These are phyloP conservation scores for Poecilia gillii DNA, from an alignment of 2,797 vertebrate species.

Conservation along the genomic window DNA sequence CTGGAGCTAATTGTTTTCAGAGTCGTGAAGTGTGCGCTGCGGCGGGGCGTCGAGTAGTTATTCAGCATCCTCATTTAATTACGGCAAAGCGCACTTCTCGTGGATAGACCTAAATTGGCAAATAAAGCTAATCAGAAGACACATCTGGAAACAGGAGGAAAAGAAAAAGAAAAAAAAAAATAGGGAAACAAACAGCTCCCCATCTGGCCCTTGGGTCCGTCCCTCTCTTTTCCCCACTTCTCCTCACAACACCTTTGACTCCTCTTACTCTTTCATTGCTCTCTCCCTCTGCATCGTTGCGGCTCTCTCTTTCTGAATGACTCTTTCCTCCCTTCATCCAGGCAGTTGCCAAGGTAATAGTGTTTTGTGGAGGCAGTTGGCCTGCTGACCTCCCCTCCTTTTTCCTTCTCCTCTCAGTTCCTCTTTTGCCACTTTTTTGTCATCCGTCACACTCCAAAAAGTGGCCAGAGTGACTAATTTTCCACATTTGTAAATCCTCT, in stretches of 20 bases:
- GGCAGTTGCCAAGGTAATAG: slow-evolving; percentile 72
- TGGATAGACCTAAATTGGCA: slow-evolving; percentile 13
- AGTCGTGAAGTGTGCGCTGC: background rate
- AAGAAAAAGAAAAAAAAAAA: slow-evolving; percentile 23
- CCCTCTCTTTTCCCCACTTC: slow-evolving; percentile 26
- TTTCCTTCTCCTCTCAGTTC: background rate
- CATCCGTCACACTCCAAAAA: background rate
- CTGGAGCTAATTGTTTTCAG: background rate
- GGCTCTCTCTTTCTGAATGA: background rate
- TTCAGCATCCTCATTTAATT: slow-evolving; percentile 22
- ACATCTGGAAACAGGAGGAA: slow-evolving; percentile 41
- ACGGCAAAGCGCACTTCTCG: slow-evolving; percentile 15
- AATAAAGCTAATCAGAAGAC: slow-evolving; percentile 27
- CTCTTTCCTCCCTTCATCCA: slow-evolving; percentile 54
- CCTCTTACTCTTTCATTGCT: slow-evolving; percentile 24
- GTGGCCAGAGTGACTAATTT: slow-evolving; percentile 30
- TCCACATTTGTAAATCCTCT: background rate
- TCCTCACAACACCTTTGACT: slow-evolving; percentile 23
- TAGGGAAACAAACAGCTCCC: background rate
- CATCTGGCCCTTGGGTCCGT: slow-evolving; percentile 32
- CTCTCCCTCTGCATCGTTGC: slow-evolving; percentile 8
- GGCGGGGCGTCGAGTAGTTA: slow-evolving; percentile 1
- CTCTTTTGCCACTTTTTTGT: slow-evolving; percentile 5
- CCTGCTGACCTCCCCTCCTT: slow-evolving; percentile 55
- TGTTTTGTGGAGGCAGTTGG: slow-evolving; percentile 68